Evolutionary conservation across 2,113 vertebrate species (phyloP).

Genomic region (Ophiodon elongatus): DNA sequence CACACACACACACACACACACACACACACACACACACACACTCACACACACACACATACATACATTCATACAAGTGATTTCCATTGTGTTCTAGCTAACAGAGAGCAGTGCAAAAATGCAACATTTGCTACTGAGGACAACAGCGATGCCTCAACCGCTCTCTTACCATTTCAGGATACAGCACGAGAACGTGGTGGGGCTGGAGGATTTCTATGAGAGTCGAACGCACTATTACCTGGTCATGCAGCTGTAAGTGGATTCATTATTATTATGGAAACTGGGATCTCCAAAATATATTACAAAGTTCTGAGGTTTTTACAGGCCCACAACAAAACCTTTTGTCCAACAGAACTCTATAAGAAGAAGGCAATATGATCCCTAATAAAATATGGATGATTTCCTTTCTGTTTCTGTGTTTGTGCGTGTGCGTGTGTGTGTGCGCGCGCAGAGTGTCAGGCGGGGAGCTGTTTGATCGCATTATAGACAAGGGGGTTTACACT

Average conservation of each 20-base stretch:
- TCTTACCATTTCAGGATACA: constrained; percentile 88
- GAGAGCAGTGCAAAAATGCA: not conserved
- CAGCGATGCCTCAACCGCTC: not conserved
- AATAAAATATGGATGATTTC: not conserved
- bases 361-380: not conserved
- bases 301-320: not conserved
- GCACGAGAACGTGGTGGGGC: constrained; percentile 93
- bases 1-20: not conserved
- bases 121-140: not conserved
- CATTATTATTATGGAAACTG: not conserved
- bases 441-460: constrained; percentile 91
- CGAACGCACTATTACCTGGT: constrained; percentile 95
- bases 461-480: constrained; percentile 94
- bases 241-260: constrained; percentile 94
- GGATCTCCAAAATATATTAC: not conserved
- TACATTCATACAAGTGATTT: not conserved
- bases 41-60: too few relatives aligned
- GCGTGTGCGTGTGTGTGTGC: constrained; percentile 31
- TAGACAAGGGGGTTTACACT: constrained; percentile 92
- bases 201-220: constrained; percentile 96
- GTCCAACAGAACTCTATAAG: not conserved
- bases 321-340: not conserved
- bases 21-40: constrained; percentile 1
- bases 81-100: not conserved
- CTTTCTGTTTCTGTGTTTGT: not conserved